Conservation (phyloP, 2,888 invertebrate genomes). For the Syrphus vitripennis region DNA sequence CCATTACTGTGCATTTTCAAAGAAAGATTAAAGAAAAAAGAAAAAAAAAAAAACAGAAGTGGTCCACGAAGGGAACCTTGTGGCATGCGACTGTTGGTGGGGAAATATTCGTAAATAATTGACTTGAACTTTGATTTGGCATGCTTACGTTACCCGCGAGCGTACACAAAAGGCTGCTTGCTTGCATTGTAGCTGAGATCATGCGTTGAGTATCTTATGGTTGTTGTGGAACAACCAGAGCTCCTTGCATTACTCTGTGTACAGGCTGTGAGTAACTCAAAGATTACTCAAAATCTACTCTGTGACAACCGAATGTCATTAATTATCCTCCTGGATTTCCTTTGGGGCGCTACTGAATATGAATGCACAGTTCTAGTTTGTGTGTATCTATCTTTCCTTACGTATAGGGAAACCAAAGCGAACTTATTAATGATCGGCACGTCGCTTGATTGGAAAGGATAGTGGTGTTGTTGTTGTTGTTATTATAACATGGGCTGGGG, state of each 20-base stretch:
- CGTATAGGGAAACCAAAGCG: constrained; percentile 22
- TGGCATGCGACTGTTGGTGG: constrained; percentile 30
- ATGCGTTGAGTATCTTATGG: constrained; percentile 66
- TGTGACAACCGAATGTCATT: constrained; percentile 71
- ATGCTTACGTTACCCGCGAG: constrained; percentile 40
- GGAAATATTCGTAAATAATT: constrained; percentile 63
- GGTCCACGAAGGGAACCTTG: constrained; percentile 49
- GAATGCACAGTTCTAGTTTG: constrained; percentile 30
- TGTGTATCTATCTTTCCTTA: neutral
- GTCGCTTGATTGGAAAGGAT: constrained; percentile 69
- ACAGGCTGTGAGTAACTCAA: constrained; percentile 36
- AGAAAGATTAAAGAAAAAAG: neutral
- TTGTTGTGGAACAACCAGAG: neutral
- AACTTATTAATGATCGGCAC: constrained; percentile 71
- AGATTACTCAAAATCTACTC: constrained; percentile 67
- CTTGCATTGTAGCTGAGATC: constrained; percentile 58
- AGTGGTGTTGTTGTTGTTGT: constrained; percentile 21
- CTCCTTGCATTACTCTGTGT: neutral
- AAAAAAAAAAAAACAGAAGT: constrained; percentile 16
- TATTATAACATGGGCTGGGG: neutral
- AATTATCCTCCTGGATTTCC: constrained; percentile 68
- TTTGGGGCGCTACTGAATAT: constrained; percentile 71
- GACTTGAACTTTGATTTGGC: constrained; percentile 71
- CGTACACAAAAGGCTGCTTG: constrained; percentile 35
- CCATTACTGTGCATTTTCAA: constrained; percentile 60